phyloP scores from a whole-genome alignment of 2,113 vertebrate genomes.

The Phaethornis superciliosus region DNA sequence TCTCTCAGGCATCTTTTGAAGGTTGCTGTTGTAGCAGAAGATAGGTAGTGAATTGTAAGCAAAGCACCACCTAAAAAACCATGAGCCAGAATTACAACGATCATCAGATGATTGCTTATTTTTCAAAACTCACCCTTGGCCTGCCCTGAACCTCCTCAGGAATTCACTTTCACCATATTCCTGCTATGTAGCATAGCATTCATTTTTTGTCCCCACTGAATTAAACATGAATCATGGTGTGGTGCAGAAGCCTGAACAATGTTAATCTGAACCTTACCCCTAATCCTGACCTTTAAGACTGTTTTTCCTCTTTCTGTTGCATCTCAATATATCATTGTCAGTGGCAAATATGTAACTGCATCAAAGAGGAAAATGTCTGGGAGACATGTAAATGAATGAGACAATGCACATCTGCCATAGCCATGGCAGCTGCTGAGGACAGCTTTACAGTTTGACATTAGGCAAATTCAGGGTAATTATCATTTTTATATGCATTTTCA shows the following conservation, averaged over 20 bases:
- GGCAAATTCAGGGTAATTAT: not conserved
- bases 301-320: not conserved
- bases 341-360: not conserved
- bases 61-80: not conserved
- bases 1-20: not conserved
- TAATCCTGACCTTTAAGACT: not conserved
- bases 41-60: not conserved
- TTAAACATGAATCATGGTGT: rapidly evolving
- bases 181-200: not conserved
- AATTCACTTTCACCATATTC: not conserved
- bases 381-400: not conserved
- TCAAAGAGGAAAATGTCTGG: not conserved
- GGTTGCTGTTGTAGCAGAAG: not conserved
- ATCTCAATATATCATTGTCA: not conserved
- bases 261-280: not conserved
- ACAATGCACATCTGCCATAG: not conserved
- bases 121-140: not conserved
- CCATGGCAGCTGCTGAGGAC: not conserved
- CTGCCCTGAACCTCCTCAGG: not conserved
- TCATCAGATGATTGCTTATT: rapidly evolving
- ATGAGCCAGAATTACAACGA: not conserved
- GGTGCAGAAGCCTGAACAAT: not conserved
- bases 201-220: not conserved
- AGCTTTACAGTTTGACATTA: rapidly evolving
- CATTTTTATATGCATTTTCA: not conserved